Percentiles rank a stretch among this genome's conserved stretches.
phyloP scores from a whole-genome alignment of 2,888 invertebrate species.

The Acrobasis consociella region DNA sequence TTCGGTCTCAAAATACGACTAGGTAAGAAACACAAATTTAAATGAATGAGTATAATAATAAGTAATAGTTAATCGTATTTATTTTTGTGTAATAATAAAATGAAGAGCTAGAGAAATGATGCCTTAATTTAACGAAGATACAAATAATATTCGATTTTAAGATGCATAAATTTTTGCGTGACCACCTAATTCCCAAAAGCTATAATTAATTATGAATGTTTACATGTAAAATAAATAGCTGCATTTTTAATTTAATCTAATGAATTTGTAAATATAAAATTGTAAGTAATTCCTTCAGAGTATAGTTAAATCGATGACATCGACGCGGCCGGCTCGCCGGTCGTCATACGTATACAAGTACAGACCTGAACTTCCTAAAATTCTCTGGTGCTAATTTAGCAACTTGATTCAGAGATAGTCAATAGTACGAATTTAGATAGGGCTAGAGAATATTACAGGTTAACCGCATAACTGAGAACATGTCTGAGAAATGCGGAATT shows the following conservation, averaged over 20 bases:
- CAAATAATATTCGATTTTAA: constrained; percentile 35
- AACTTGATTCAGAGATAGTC: constrained; percentile 38
- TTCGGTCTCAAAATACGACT: constrained; percentile 19
- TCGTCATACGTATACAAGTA: constrained; percentile 41
- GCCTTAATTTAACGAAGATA: constrained; percentile 40
- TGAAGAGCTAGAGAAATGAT: constrained; percentile 37
- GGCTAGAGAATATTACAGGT: constrained; percentile 18
- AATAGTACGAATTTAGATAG: constrained; percentile 22
- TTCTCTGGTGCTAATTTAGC: constrained; percentile 71
- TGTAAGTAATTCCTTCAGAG: constrained; percentile 39
- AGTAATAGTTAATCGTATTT: constrained; percentile 28
- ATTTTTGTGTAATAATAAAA: constrained; percentile 32
- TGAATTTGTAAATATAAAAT: constrained; percentile 29
- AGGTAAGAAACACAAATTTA: constrained; percentile 23
- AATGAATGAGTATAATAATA: constrained; percentile 26
- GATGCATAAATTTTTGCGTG: constrained; percentile 27
- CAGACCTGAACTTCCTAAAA: constrained; percentile 49
- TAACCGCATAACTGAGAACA: not conserved
- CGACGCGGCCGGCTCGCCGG: constrained; percentile 42
- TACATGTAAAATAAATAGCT: constrained; percentile 15
- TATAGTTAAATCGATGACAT: constrained; percentile 53
- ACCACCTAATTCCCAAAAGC: constrained; percentile 25
- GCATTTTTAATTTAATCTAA: constrained; percentile 23
- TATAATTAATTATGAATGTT: constrained; percentile 16
- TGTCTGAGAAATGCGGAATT: not conserved